A percentile compares a stretch with the other conserved stretches of the same genome.
Evolutionary conservation across 2,113 vertebrate genomes (phyloP).

Genomic region (Ammodytes dubius): DNA sequence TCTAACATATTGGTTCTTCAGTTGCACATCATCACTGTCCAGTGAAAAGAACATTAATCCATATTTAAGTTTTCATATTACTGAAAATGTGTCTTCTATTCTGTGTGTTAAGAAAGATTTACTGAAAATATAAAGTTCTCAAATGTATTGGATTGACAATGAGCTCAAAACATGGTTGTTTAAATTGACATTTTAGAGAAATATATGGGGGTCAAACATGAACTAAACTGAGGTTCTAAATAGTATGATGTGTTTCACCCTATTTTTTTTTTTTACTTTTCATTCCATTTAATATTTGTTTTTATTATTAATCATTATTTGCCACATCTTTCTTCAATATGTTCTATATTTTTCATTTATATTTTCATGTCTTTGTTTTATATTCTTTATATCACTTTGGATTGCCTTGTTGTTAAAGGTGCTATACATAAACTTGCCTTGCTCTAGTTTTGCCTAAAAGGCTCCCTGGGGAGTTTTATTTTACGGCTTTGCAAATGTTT

Average conservation of each 20-base stretch:
- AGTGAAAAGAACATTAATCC: neutral
- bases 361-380: neutral
- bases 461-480: too few relatives aligned
- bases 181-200: neutral
- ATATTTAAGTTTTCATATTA: neutral
- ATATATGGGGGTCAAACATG: neutral
- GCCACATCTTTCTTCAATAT: neutral
- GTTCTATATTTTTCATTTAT: neutral
- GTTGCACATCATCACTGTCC: neutral
- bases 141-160: neutral
- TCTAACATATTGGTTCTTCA: neutral
- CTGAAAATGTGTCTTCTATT: neutral
- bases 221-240: neutral
- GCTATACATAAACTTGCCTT: neutral
- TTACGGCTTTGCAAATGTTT: too few relatives aligned
- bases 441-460: too few relatives aligned
- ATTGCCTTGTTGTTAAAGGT: neutral
- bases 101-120: neutral
- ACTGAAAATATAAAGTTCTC: too few relatives aligned
- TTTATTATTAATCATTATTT: neutral
- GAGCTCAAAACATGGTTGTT: neutral
- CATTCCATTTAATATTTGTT: neutral
- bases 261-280: neutral
- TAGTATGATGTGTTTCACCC: neutral
- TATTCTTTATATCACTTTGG: neutral